Percentiles rank a stretch among this genome's conserved stretches.
Conservation (phyloP, 1,140 invertebrate genomes). For the Leptinotarsa defecta region DNA sequence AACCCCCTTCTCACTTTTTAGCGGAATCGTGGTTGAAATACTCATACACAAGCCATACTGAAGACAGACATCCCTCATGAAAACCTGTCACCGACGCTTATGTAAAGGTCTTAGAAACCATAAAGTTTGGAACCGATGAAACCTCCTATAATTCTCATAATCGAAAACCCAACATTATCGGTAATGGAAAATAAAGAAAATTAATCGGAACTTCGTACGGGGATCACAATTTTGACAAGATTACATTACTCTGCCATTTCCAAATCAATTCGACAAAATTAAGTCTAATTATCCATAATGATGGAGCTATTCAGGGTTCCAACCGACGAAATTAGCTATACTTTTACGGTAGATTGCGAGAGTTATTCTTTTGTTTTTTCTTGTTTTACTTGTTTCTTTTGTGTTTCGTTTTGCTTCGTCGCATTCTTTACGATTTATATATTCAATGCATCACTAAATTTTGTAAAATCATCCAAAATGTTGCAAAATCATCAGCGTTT, state of each 20-base stretch:
- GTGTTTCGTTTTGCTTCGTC: background rate
- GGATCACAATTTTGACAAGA: constrained; percentile 20
- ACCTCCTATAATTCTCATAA: background rate
- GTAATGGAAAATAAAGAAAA: constrained; percentile 22
- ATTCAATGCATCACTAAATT: too few relatives aligned
- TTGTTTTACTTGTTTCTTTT: constrained; percentile 7
- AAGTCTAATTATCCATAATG: constrained; percentile 24
- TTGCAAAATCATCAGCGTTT: too few relatives aligned
- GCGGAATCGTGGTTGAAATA: background rate
- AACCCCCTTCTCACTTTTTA: too few relatives aligned
- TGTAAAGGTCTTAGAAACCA: background rate
- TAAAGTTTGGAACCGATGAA: background rate
- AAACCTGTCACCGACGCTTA: background rate
- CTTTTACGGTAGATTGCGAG: constrained; percentile 19
- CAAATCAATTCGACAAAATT: constrained; percentile 24
- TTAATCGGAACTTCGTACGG: constrained; percentile 24
- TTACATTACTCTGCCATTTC: constrained; percentile 18
- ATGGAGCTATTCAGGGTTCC: constrained; percentile 17
- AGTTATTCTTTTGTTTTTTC: constrained; percentile 8
- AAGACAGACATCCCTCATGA: too few relatives aligned
- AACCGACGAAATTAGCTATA: constrained; percentile 14
- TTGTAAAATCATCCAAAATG: too few relatives aligned
- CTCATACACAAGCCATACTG: background rate
- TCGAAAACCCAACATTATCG: constrained; percentile 18
- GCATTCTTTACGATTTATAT: background rate